Conservation (phyloP, 2,888 invertebrate species). For the Lymantria dispar region DNA sequence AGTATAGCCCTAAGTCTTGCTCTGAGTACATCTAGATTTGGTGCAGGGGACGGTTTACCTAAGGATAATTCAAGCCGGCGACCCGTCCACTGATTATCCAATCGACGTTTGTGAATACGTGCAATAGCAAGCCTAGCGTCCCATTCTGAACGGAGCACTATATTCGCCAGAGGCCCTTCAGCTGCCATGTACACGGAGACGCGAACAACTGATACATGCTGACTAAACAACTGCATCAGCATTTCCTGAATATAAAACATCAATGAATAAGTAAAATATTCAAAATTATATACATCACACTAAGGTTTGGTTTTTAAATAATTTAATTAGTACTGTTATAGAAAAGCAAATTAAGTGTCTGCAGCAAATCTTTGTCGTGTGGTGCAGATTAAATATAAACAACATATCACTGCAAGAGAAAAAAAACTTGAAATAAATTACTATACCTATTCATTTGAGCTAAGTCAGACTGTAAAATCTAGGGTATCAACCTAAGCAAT, state of each 20-base stretch:
- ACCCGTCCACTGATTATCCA: constrained; percentile 84
- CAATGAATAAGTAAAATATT: no score
- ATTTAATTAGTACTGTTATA: no score
- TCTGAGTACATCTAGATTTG: constrained; percentile 84
- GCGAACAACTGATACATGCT: constrained; percentile 62
- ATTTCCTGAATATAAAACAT: constrained; percentile 50
- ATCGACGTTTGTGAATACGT: constrained; percentile 90
- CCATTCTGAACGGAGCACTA: constrained; percentile 86
- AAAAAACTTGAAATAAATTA: no score
- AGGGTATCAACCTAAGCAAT: no score
- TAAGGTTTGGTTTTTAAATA: no score
- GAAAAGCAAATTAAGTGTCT: no score
- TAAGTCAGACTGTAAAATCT: no score
- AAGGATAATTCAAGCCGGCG: constrained; percentile 90
- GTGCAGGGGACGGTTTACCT: constrained; percentile 82
- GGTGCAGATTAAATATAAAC: no score
- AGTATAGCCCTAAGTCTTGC: constrained; percentile 88
- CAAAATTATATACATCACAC: no score
- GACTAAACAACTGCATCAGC: constrained; percentile 65
- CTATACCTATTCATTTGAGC: no score
- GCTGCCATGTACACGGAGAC: constrained; percentile 66
- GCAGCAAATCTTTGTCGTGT: no score
- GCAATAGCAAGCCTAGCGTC: constrained; percentile 90
- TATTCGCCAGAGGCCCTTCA: constrained; percentile 84
- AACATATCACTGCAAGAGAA: no score